Evolutionary conservation across 2,888 invertebrate genomes (phyloP).

Genomic region (Chromoteleia sp.): DNA sequence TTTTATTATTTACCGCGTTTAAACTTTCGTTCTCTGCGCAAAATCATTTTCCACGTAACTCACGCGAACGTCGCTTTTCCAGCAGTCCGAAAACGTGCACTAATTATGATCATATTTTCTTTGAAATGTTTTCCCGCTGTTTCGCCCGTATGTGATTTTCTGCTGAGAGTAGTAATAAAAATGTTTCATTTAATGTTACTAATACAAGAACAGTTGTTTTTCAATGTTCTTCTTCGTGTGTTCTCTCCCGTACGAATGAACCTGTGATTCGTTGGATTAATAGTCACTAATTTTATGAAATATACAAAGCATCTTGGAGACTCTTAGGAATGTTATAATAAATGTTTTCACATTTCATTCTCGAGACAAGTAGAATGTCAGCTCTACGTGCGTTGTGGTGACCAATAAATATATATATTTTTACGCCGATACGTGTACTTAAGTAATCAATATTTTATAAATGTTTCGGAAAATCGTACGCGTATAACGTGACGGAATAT

Average conservation of each 20-base stretch:
- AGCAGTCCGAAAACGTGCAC: not conserved
- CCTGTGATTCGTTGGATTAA: not conserved
- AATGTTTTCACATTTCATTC: slow-evolving; percentile 7
- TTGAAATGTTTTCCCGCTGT: slow-evolving; percentile 11
- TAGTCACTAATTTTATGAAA: slow-evolving; percentile 6
- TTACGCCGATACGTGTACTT: no score
- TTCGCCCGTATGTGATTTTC: slow-evolving; percentile 14
- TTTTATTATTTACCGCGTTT: no score
- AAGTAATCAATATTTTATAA: not conserved
- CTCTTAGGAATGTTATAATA: not conserved
- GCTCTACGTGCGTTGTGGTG: no score
- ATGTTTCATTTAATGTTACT: not conserved
- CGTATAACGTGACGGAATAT: not conserved
- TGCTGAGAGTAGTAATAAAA: not conserved
- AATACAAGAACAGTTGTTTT: not conserved
- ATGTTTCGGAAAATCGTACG: not conserved
- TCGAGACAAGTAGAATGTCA: no score
- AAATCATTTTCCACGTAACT: not conserved
- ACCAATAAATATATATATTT: not conserved
- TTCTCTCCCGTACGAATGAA: no score
- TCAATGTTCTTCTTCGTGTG: not conserved
- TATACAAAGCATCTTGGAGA: slow-evolving; percentile 5
- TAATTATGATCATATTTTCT: slow-evolving; percentile 21
- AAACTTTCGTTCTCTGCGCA: no score
- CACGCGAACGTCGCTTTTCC: not conserved